Evolutionary conservation across 2,888 invertebrate genomes (phyloP), one percentile per base, ranked within the genome.

Genomic region (Perithous albicinctus): DNA sequence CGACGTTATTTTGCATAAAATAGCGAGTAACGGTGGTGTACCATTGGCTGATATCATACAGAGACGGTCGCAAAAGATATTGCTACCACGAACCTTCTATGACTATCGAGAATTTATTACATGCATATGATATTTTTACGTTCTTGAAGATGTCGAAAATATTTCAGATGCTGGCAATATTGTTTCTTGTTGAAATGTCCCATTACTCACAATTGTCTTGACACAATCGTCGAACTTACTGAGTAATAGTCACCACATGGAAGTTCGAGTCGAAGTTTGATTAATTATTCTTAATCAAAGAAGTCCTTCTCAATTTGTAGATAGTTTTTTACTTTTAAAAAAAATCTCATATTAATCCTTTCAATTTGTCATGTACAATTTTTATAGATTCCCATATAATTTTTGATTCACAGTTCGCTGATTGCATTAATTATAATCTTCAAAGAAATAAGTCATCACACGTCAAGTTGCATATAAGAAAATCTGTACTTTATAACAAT

Each of bases 1-100:
- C 26, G 64, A 46, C 64, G 64, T 23, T 46, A n/a, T 46, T 43
- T 43, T n/a, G 43, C 41, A 46, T 43, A 23, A 64, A 46, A 64
- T 43, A 64, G n/a, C 41, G 61, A 5, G 20, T 15, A 1, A 29
- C 46, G 41, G 18, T 6, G 18, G 32, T 48, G 20, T 6, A 20
- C 8, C 51, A 69, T 10, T 43, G 32, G 18, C 35, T 18, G 35
- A 67, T 46, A 48, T 29, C 32, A 18, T 46, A 18, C 66, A 10
- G 32, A 26, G 35, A 67, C 51, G 6, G 51, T 23, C 6, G 32
- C 12, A 23, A 38, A 38, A 69, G 51, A 38, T 69, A 38, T 38
- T 23, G 35, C 51, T 35, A 35, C 35, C 35, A 35, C 35, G 10
- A 20, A 29, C 20, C 32, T 38, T 48, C 51, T 18, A n/a, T 23